Conservation (phyloP, 2,888 invertebrate genomes). For the Creontiades dilutus region DNA sequence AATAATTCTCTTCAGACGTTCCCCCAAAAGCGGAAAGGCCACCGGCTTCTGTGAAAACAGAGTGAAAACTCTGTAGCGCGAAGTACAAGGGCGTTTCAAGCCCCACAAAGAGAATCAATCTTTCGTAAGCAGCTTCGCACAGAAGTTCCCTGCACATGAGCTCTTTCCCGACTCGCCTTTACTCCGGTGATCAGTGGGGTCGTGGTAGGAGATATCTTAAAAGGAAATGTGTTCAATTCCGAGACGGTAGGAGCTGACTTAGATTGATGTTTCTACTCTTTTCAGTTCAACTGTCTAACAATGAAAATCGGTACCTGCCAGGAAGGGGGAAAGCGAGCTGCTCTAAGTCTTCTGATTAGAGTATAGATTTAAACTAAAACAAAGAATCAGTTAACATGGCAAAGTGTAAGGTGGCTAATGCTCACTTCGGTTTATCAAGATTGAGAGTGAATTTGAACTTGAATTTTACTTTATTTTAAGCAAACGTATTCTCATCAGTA, state of each 20-base stretch:
- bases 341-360: too few relatives aligned
- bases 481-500: too few relatives aligned
- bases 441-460: too few relatives aligned
- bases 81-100: constrained; percentile 3
- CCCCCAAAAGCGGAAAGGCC: too few relatives aligned
- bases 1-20: too few relatives aligned
- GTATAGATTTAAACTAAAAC: too few relatives aligned
- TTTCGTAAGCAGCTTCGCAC: constrained; percentile 5
- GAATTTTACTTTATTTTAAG: too few relatives aligned
- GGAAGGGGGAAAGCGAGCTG: not conserved
- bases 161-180: not conserved
- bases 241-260: not conserved
- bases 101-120: constrained; percentile 25
- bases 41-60: too few relatives aligned
- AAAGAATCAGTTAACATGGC: too few relatives aligned
- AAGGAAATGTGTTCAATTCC: not conserved
- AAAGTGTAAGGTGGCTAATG: too few relatives aligned
- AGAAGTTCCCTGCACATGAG: constrained; percentile 20
- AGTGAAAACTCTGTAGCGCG: not conserved
- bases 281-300: constrained; percentile 1
- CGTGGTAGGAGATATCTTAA: not conserved
- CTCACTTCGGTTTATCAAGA: too few relatives aligned
- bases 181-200: not conserved
- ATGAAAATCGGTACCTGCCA: not conserved
- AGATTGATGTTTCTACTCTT: not conserved